Conservation (phyloP, 2,888 invertebrate genomes). For the Hydriomena furcata region DNA sequence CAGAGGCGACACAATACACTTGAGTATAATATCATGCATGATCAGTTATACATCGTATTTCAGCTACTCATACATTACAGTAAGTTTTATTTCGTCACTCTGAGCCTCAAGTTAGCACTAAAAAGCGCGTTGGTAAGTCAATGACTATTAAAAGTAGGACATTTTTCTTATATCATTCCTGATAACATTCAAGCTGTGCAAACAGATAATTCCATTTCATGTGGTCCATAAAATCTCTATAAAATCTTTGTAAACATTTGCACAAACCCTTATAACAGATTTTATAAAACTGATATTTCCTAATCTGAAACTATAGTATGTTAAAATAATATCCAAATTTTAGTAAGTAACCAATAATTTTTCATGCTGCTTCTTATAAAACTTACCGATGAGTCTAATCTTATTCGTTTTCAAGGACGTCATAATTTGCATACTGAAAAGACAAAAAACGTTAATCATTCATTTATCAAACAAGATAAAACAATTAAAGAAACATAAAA, state of each 20-base stretch:
- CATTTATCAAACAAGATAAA: too few relatives aligned
- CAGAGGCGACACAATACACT: constrained; percentile 26
- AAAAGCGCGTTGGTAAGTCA: too few relatives aligned
- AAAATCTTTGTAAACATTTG: constrained; percentile 15
- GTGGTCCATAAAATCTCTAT: constrained; percentile 3
- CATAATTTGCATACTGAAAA: constrained; percentile 12
- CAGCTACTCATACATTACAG: not conserved
- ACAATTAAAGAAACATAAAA: too few relatives aligned
- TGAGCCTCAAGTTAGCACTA: too few relatives aligned
- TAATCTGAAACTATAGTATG: constrained; percentile 4
- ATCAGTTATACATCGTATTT: not conserved
- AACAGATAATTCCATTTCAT: not conserved
- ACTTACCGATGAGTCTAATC: constrained; percentile 15
- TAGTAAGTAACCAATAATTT: constrained; percentile 17
- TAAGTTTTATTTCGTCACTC: not conserved
- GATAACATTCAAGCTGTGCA: too few relatives aligned
- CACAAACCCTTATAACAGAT: constrained; percentile 14
- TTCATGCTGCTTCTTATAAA: constrained; percentile 14
- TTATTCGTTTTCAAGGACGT: constrained; percentile 20
- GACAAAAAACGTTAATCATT: too few relatives aligned
- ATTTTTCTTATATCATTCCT: too few relatives aligned
- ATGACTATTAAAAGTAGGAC: too few relatives aligned
- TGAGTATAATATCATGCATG: constrained; percentile 23
- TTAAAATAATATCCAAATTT: constrained; percentile 19
- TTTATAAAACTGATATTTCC: constrained; percentile 19